Base-by-base conservation (phyloP, 2,888 invertebrate species). In the Cataglyphis rosenhaueri region DNA sequence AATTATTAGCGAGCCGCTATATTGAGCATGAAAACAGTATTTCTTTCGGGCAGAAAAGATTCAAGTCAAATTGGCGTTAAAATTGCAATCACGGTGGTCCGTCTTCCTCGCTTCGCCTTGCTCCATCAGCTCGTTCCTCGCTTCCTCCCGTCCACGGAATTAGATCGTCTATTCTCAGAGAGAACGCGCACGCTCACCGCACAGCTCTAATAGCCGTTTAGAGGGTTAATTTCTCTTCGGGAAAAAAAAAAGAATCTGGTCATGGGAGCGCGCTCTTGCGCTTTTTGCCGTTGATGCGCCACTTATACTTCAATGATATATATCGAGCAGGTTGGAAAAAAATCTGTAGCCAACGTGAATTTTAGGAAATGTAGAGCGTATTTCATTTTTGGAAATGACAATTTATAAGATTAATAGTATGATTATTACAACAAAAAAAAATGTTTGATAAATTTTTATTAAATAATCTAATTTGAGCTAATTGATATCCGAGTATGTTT, bases 81-180 rank as follows among this genome's bases (percentile, higher is more conserved):
- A 94, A 94, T 94, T 94, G 93, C 94, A 94, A 94, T 93, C 94
- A 92, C 88, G 94, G 94, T 94, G 94, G 94, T 94, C 94, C 89
- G 90, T 87, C 85, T 86, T 81, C 84, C 84, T 84, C 85, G 65
- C 75, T 41, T 73, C 78, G 61, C 76, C 61, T 68, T 64, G 64
- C 52, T 82, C 78, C 75, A 48, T 73, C 41, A 41, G 62, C 87
- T 81, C 84, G 83, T 85, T 83, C 81, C 84, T 74, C 83, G 82
- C 81, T 84, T 87, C 87, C 83, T 84, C 89, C 86, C 91, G 88
- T 90, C 89, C 93, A 93, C 93, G 90, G 91, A 94, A 93, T 94
- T 94, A 94, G 93, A 94, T 91, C 91, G 91, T 93, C 94, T 94
- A 94, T 94, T 94, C 94, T 93, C 91, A 93, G 94, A 92, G 89